Percentiles rank a stretch among this genome's conserved stretches.
Evolutionary conservation across 2,888 invertebrate genomes (phyloP).

Genomic region (Ypsolopha scabrella): DNA sequence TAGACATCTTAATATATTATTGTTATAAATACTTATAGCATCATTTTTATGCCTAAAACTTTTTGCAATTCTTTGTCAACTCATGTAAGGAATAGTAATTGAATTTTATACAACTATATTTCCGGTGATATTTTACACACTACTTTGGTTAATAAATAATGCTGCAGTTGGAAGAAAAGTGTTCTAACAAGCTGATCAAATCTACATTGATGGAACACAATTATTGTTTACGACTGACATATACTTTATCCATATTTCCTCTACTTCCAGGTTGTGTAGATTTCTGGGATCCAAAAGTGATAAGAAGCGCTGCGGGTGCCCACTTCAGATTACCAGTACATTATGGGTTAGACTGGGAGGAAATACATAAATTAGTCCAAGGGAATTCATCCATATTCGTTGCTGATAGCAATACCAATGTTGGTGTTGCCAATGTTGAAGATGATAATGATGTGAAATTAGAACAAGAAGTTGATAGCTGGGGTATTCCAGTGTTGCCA

Average conservation of each 20-base stretch:
- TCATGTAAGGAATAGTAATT: too few species aligned
- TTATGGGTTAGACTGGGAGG: constrained; percentile 74
- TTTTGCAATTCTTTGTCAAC: too few species aligned
- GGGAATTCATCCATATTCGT: constrained; percentile 69
- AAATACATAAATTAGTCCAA: constrained; percentile 62
- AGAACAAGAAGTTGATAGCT: constrained; percentile 8
- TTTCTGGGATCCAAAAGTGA: constrained; percentile 90
- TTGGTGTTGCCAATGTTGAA: constrained; percentile 12
- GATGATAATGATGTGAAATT: constrained; percentile 8
- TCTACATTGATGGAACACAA: too few species aligned
- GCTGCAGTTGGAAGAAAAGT: too few species aligned
- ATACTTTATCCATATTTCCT: constrained; percentile 7
- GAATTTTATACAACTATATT: too few species aligned
- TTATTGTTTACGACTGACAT: too few species aligned
- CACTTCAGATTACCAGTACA: constrained; percentile 84
- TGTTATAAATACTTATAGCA: too few species aligned
- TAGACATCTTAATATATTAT: too few species aligned
- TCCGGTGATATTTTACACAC: too few species aligned
- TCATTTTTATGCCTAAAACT: too few species aligned
- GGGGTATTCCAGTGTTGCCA: constrained; percentile 65
- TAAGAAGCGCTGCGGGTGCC: constrained; percentile 86
- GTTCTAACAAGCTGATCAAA: too few species aligned
- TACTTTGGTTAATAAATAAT: too few species aligned
- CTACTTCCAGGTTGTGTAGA: constrained; percentile 82
- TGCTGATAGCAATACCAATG: constrained; percentile 73